Evolutionary conservation across 2,888 invertebrate species (phyloP), one percentile per base, ranked within the genome.

Genomic region (Tipula confusa): DNA sequence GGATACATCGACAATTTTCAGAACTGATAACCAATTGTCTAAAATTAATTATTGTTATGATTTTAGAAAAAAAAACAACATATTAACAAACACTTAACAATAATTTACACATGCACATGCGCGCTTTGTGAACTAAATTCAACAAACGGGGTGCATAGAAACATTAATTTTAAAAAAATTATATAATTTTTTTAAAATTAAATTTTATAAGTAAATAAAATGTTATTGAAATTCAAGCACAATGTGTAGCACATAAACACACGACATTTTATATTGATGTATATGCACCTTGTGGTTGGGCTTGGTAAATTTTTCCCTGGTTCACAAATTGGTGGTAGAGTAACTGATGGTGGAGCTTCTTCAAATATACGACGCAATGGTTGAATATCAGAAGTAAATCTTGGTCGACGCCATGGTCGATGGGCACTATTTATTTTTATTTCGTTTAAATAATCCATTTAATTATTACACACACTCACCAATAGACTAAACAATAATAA

Each of bases 351-450:
- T 87, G 93, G 92, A 88, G 92, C 91, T 86, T 93, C 95, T 93
- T 93, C 95, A 91, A 94, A 95, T 90, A 94, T 92, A 90, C 93
- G 92, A 90, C 93, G 92, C 89, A 94, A 91, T 90, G 93, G 94
- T 88, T 94, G 94, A 89, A 95, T 94, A 91, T 94, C 94, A 87
- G 94, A 93, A 87, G 93, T 93, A 92, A 94, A 93, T 90, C 95
- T 92, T 86, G 95, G 95, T 88, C 95, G 95, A 87, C 94, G 93
- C 95, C 95, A 96, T 90, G 95, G 94, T 91, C 94, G 94, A 91
- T 94, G 93, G 89, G 92, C 92, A 90, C 95, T 94, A 48, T 29
- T 83, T 24, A 9, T 80, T 80, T 29, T 29, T 80, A 29, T 80
- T 80, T 29, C 29, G n/a, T 29, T 29, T n/a, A 29, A 80, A 80